These are phyloP conservation scores for Pegoplata infirma DNA, from an alignment of 2,888 invertebrate species.

Conservation along the genomic window DNA sequence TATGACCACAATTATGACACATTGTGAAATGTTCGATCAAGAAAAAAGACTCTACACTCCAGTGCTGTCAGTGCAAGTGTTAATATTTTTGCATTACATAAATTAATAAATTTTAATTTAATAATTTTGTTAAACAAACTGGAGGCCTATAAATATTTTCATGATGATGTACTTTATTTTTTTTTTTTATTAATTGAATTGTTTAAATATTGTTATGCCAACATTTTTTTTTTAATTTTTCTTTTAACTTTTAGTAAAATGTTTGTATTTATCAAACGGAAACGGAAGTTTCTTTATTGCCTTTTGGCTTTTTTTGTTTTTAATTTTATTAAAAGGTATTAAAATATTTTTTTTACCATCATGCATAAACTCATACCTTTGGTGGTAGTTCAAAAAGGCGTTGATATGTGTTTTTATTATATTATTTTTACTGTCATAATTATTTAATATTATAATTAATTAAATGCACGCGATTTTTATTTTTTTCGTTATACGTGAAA, in stretches of 20 bases:
- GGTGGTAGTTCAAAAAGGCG: slow-evolving; percentile 7
- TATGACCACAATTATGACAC: neutral
- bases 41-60: neutral
- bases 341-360: slow-evolving; percentile 14
- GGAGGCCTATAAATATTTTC: neutral
- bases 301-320: slow-evolving; percentile 12
- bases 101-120: neutral
- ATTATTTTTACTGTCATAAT: slow-evolving; percentile 5
- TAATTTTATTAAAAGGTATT: slow-evolving; percentile 5
- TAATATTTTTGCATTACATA: slow-evolving; percentile 19
- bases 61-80: slow-evolving; percentile 26
- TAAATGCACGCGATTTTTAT: slow-evolving; percentile 23
- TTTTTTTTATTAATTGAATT: slow-evolving; percentile 1
- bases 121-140: neutral
- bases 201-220: slow-evolving; percentile 1
- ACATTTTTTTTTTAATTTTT: neutral
- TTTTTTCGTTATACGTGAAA: neutral
- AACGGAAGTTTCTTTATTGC: slow-evolving; percentile 53
- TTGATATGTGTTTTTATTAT: neutral
- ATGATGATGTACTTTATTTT: neutral
- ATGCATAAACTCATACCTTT: neutral
- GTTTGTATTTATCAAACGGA: slow-evolving; percentile 30
- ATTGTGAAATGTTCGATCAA: neutral
- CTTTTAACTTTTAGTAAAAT: too few relatives aligned
- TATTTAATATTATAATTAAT: slow-evolving; percentile 26